Conservation (phyloP, 2,113 vertebrate species). For the Corythornis vintsioides region DNA sequence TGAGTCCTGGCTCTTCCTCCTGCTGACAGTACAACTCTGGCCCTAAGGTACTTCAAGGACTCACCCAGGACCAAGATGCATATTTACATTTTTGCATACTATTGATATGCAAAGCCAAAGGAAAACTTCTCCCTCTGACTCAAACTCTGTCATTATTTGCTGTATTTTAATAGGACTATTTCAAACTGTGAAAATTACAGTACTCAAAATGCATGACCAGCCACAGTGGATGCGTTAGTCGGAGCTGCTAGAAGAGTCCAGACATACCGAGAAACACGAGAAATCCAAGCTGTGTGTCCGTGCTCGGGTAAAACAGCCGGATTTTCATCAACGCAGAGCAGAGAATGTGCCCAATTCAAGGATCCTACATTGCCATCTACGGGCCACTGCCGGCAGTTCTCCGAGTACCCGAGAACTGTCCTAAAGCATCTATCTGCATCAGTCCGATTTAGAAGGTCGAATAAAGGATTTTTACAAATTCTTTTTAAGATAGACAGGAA, state of each 20-base stretch:
- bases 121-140: neutral
- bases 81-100: neutral
- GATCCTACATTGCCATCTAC: conserved; percentile 57
- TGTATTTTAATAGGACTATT: neutral
- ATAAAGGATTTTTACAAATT: fast-evolving
- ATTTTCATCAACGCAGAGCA: fast-evolving
- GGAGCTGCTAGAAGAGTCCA: neutral
- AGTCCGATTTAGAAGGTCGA: fast-evolving
- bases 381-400: neutral
- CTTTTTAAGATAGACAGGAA: neutral
- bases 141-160: neutral
- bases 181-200: neutral
- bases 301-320: fast-evolving
- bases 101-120: neutral
- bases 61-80: neutral
- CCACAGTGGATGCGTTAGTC: neutral
- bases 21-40: neutral
- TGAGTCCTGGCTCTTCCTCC: neutral
- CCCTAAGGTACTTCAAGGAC: neutral
- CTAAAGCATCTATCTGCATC: fast-evolving
- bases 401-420: fast-evolving
- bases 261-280: fast-evolving
- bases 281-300: fast-evolving
- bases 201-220: neutral
- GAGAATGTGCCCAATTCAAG: neutral